Evolutionary conservation across 2,113 vertebrate genomes (phyloP), one percentile per base, ranked within the genome.

Genomic region (Seriola quinqueradiata): DNA sequence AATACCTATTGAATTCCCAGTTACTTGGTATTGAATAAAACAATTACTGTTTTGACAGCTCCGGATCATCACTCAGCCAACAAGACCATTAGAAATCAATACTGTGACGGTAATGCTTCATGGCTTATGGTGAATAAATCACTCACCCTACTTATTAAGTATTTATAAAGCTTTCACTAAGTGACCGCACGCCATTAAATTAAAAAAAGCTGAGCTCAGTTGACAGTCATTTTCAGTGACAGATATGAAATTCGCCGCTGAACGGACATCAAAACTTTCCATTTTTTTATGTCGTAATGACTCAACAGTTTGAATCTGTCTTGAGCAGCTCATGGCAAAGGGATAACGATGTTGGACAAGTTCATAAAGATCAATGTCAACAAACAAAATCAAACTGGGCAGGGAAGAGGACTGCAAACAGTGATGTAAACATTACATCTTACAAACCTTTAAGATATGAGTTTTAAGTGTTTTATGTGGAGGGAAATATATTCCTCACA

Each of bases 51-150:
- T 81, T 59, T 77, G 81, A 78, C 83, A 86, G 70, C 32, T 10
- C 66, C 81, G 79, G 82, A 81, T 38, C 83, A 79, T 85, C 68
- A 72, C 23, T 90, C 83, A 79, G 80, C 44, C 60, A 44, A 57
- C 23, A 11, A 55, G 64, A 83, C 68, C 60, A 52, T 46, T 25
- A 64, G 11, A 78, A 70, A 86, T 91, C 83, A 78, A 92, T 89
- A 61, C 21, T 28, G 58, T 50, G 84, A 72, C 11, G 61, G 38
- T 71, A 60, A 78, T 78, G 81, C 70, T 72, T 77, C 70, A 63
- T 63, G 66, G 78, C 34, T 14, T 68, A 63, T 19, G 32, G 40
- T 82, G 76, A 82, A 81, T 69, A 85, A 81, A 76, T 63, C 55
- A 73, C 72, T 70, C 25, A 60, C 25, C 44, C n/a, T 75, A 77